These are phyloP conservation scores for Pelodytes ibericus DNA, from an alignment of 2,797 vertebrate species.

Conservation along the genomic window DNA sequence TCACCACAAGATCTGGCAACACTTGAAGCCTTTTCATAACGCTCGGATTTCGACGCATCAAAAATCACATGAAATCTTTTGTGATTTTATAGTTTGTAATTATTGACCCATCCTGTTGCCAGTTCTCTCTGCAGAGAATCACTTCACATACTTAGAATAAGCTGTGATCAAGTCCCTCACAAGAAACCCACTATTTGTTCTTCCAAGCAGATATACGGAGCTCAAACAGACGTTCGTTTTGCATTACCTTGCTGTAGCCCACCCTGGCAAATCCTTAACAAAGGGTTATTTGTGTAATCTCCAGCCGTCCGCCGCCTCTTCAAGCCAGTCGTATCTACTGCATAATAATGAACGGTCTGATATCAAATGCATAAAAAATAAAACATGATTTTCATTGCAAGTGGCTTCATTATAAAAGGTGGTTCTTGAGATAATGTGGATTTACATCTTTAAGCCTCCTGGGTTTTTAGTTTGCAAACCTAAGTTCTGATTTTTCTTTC, in stretches of 20 bases:
- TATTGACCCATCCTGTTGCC: not conserved
- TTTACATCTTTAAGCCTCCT: conserved; percentile 52
- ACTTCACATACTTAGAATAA: conserved; percentile 6
- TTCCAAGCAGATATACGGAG: conserved; percentile 7
- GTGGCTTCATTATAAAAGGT: conserved; percentile 46
- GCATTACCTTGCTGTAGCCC: not conserved
- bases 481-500: conserved; percentile 42
- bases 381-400: conserved; percentile 42
- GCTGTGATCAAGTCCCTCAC: not conserved
- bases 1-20: not conserved
- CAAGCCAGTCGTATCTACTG: conserved; percentile 1
- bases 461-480: conserved; percentile 48
- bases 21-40: not conserved
- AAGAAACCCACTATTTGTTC: not conserved
- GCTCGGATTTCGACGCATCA: not conserved
- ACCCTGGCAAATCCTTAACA: not conserved
- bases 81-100: not conserved
- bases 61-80: not conserved
- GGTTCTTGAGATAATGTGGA: conserved; percentile 46
- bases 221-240: not conserved
- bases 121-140: not conserved
- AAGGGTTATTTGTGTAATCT: conserved; percentile 36
- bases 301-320: not conserved
- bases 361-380: conserved; percentile 39
- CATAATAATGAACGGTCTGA: conserved; percentile 39